Evolutionary conservation across 2,797 vertebrate species (phyloP).

Genomic region (Anisognathus igniventris): DNA sequence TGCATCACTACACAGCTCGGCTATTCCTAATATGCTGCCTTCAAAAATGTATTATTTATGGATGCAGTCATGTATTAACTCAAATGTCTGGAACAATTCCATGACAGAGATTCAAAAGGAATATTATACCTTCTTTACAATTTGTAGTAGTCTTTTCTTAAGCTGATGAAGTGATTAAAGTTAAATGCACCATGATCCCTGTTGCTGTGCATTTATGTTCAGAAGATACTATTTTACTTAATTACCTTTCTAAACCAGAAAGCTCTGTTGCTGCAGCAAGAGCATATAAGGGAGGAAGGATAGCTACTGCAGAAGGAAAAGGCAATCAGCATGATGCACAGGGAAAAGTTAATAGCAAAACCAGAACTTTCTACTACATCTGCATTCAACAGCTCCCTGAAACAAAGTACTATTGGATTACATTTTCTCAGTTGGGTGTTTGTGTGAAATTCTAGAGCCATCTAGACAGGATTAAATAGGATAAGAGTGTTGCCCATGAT

Average conservation of each 20-base stretch:
- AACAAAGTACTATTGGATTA: conserved; percentile 13
- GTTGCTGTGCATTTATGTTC: background rate
- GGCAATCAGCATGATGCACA: background rate
- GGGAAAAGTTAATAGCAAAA: background rate
- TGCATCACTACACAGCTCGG: background rate
- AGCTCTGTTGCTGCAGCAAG: background rate
- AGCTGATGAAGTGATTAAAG: background rate
- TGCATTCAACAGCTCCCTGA: background rate
- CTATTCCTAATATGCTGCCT: background rate
- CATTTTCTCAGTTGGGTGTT: background rate
- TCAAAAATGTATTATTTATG: conserved; percentile 1
- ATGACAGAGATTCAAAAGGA: background rate
- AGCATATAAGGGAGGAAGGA: background rate
- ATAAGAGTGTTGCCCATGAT: background rate
- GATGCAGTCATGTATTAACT: background rate
- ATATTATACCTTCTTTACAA: background rate
- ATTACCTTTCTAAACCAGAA: background rate
- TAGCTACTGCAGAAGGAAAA: background rate
- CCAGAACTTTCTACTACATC: background rate
- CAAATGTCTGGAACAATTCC: background rate
- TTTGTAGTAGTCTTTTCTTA: background rate
- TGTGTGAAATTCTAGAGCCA: conserved; percentile 39
- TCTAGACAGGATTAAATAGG: conserved; percentile 53
- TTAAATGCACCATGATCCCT: background rate
- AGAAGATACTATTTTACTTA: background rate